These are phyloP conservation scores for Ahaetulla prasina DNA, from an alignment of 2,113 vertebrate genomes.

Conservation along the genomic window DNA sequence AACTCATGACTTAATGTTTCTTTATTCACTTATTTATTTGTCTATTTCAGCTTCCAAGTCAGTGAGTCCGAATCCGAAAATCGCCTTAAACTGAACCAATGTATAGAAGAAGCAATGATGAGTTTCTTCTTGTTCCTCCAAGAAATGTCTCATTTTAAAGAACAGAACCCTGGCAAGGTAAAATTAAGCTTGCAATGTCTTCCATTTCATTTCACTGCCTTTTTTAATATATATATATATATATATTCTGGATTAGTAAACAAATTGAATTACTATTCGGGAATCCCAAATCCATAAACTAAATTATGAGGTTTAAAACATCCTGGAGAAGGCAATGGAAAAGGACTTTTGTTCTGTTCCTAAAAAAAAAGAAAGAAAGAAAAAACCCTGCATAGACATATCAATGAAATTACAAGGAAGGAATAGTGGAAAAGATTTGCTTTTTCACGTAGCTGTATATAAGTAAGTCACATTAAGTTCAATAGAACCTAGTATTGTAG, in stretches of 20 bases:
- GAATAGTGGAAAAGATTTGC: not conserved
- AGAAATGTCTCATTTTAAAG: conserved; percentile 91
- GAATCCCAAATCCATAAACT: not conserved
- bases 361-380: not conserved
- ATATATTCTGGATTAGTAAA: not conserved
- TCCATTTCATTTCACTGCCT: not conserved
- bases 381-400: not conserved
- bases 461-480: not conserved
- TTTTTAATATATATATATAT: too few species aligned
- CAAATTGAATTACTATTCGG: not conserved
- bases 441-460: not conserved
- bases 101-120: conserved; percentile 81
- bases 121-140: conserved; percentile 86
- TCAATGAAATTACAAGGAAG: not conserved
- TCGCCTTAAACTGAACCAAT: conserved; percentile 74
- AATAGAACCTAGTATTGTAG: not conserved
- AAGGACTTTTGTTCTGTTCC: not conserved
- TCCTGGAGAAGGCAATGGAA: not conserved
- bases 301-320: not conserved
- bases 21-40: not conserved
- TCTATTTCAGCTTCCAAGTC: conserved; percentile 80
- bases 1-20: not conserved
- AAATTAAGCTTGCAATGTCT: conserved; percentile 23
- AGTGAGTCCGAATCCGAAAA: conserved; percentile 77
- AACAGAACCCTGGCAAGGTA: conserved; percentile 97